Percentiles rank a stretch among this genome's conserved stretches.
These are phyloP conservation scores for Grammomys dolichurus DNA, from an alignment of 2,113 vertebrate genomes.

Conservation along the genomic window DNA sequence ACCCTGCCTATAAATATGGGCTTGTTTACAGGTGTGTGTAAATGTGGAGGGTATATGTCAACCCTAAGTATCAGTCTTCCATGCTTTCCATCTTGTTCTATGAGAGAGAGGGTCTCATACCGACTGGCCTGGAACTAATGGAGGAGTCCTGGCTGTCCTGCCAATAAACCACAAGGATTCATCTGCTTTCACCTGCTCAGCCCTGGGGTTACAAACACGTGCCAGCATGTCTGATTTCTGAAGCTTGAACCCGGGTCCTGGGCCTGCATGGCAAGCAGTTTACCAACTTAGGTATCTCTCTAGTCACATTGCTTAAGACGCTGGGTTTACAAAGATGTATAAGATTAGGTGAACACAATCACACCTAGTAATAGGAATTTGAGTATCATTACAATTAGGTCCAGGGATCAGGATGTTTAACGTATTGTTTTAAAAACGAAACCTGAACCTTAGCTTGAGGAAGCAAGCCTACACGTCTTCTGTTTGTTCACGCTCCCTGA, in stretches of 20 bases:
- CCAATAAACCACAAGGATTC: background rate
- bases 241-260: background rate
- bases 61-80: background rate
- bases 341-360: background rate
- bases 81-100: background rate
- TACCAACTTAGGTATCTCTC: no score
- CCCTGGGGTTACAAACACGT: no score
- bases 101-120: background rate
- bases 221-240: background rate
- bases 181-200: background rate
- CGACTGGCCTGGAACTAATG: background rate
- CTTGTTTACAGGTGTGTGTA: background rate
- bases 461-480: constrained; percentile 17
- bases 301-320: background rate
- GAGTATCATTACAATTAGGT: constrained; percentile 48
- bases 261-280: background rate
- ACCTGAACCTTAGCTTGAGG: constrained; percentile 2
- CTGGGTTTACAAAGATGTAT: background rate
- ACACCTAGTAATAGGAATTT: constrained; percentile 18
- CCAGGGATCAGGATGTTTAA: background rate
- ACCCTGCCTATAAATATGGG: background rate
- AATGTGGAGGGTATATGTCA: background rate
- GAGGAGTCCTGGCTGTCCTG: background rate
- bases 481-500: constrained; percentile 58
- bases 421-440: constrained; percentile 45